phyloP scores from a whole-genome alignment of 2,797 vertebrate genomes.

The Novumbra hubbsi region DNA sequence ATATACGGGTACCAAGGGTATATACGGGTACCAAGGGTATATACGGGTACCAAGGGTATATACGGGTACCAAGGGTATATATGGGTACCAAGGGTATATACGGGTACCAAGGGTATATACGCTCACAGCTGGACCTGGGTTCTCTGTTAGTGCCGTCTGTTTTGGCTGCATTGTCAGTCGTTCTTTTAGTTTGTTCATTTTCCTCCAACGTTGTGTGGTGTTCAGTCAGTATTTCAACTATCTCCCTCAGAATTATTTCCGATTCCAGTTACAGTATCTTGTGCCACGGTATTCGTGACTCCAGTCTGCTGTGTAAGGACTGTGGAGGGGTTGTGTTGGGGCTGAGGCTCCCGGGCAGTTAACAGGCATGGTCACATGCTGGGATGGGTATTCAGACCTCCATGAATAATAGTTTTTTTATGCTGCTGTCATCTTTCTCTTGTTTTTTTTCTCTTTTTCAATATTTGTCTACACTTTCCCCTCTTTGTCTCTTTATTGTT shows the following conservation, averaged over 20 bases:
- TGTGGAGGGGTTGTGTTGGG: slow-evolving; percentile 26
- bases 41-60: too few relatives aligned
- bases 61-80: too few relatives aligned
- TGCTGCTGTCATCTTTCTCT: slow-evolving; percentile 18
- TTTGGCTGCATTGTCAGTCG: neutral
- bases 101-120: neutral
- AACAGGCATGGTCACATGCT: slow-evolving; percentile 43
- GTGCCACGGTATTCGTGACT: neutral
- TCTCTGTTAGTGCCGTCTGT: neutral
- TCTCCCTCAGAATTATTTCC: neutral
- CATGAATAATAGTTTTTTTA: slow-evolving; percentile 71
- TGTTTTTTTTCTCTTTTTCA: slow-evolving; percentile 14
- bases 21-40: too few relatives aligned
- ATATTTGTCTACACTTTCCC: slow-evolving; percentile 29
- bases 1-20: too few relatives aligned
- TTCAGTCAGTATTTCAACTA: neutral
- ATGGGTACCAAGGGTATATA: too few relatives aligned
- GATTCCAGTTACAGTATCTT: neutral
- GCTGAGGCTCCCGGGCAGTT: neutral
- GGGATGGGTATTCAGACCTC: slow-evolving; percentile 55
- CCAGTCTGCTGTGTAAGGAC: slow-evolving; percentile 10
- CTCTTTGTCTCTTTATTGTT: neutral
- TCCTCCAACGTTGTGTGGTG: neutral
- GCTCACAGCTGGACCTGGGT: neutral
- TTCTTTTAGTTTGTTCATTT: neutral